phyloP scores from a whole-genome alignment of 2,113 vertebrate genomes.

The Bagarius yarrelli region DNA sequence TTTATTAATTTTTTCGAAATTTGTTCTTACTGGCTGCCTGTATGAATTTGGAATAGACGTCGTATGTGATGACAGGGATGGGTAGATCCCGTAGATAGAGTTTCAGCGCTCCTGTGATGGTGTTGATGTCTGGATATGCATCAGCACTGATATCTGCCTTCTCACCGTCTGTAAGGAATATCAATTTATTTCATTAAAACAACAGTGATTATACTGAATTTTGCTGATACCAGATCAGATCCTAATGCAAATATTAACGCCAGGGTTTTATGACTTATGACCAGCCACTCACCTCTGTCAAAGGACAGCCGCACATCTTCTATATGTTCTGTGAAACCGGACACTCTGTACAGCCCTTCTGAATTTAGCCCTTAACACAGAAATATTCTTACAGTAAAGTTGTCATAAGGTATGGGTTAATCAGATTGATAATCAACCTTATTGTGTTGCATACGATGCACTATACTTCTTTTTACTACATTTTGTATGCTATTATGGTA shows the following conservation, averaged over 20 bases:
- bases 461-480: too few species aligned
- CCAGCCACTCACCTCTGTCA: conserved; percentile 83
- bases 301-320: conserved; percentile 94
- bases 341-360: conserved; percentile 94
- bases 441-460: too few species aligned
- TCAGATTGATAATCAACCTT: too few species aligned
- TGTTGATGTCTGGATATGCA: conserved; percentile 93
- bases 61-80: conserved; percentile 93
- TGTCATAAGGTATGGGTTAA: neutral
- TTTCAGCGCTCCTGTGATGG: conserved; percentile 93
- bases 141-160: conserved; percentile 90
- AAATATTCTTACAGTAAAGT: neutral
- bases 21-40: conserved; percentile 88
- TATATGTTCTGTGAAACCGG: conserved; percentile 94
- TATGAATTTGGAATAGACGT: conserved; percentile 94
- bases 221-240: neutral
- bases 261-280: neutral
- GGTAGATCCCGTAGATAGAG: conserved; percentile 95
- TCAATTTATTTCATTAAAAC: neutral
- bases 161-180: conserved; percentile 82
- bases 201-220: neutral
- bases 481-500: neutral
- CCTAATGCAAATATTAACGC: neutral
- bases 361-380: conserved; percentile 83
- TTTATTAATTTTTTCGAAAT: neutral